Conservation (phyloP, 1,140 invertebrate species). For the Drosophila mayri region DNA sequence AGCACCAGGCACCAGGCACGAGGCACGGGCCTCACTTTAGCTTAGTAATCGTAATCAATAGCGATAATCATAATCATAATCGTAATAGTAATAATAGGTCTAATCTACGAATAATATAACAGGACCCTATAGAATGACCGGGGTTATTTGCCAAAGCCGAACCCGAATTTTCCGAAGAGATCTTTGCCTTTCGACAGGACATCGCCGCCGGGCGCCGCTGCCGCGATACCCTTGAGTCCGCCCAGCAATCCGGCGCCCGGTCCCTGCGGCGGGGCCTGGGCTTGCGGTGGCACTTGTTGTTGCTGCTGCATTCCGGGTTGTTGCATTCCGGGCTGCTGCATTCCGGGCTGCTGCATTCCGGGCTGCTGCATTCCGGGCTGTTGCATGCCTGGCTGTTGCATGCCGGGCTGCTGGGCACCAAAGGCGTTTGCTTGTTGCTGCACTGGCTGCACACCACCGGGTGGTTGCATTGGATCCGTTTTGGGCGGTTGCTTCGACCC, state of each 20-base stretch:
- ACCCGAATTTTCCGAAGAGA: conserved; percentile 96
- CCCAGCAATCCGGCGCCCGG: conserved; percentile 80
- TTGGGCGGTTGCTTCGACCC: conserved; percentile 84
- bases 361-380: conserved; percentile 74
- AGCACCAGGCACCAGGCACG: conserved; percentile 12
- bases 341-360: conserved; percentile 70
- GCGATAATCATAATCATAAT: conserved; percentile 78
- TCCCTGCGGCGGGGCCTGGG: conserved; percentile 83
- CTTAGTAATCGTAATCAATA: conserved; percentile 77
- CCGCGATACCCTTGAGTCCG: conserved; percentile 86
- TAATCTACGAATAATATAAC: conserved; percentile 84
- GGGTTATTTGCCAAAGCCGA: conserved; percentile 91
- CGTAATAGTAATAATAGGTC: conserved; percentile 78
- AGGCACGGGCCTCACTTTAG: conserved; percentile 41
- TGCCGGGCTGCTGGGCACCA: conserved; percentile 70
- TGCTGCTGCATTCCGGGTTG: conserved; percentile 79
- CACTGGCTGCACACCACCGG: conserved; percentile 83
- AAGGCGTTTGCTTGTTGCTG: conserved; percentile 85
- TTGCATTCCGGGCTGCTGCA: conserved; percentile 77
- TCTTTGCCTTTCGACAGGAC: conserved; percentile 96
- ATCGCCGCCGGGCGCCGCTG: conserved; percentile 92
- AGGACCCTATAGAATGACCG: conserved; percentile 85
- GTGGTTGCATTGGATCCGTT: conserved; percentile 85
- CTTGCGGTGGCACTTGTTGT: conserved; percentile 85
- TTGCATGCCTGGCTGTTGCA: conserved; percentile 80